Conservation (phyloP, 2,113 vertebrate genomes). For the Benitochromis conjunctus region DNA sequence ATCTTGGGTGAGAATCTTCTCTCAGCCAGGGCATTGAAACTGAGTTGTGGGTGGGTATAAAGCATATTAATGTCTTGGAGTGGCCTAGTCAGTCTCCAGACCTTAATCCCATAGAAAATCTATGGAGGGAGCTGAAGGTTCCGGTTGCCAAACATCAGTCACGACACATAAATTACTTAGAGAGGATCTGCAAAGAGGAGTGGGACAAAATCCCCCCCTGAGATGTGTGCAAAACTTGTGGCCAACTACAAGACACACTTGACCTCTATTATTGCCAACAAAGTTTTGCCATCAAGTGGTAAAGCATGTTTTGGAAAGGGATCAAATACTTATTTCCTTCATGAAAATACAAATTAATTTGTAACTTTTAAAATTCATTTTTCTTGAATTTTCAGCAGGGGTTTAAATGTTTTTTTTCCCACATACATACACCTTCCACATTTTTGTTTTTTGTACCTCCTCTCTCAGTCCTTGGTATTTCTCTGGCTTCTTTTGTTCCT, state of each 20-base stretch:
- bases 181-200: neutral
- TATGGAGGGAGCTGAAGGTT: neutral
- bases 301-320: neutral
- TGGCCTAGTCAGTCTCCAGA: neutral
- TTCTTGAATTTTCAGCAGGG: neutral
- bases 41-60: neutral
- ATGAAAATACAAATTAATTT: neutral
- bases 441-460: too few relatives aligned
- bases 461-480: too few relatives aligned
- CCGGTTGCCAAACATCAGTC: neutral
- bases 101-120: neutral
- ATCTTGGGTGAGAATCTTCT: neutral
- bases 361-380: neutral
- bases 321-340: neutral
- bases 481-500: too few relatives aligned
- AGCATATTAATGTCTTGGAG: neutral
- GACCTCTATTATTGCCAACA: neutral
- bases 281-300: neutral
- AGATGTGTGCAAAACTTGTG: neutral
- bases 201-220: neutral
- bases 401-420: neutral
- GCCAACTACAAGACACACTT: neutral
- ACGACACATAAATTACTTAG: neutral
- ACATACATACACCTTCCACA: too few relatives aligned
- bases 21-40: neutral